Evolutionary conservation across 2,113 vertebrate genomes (phyloP), one percentile per base, ranked within the genome.

Genomic region (Vulpes ferrilata): DNA sequence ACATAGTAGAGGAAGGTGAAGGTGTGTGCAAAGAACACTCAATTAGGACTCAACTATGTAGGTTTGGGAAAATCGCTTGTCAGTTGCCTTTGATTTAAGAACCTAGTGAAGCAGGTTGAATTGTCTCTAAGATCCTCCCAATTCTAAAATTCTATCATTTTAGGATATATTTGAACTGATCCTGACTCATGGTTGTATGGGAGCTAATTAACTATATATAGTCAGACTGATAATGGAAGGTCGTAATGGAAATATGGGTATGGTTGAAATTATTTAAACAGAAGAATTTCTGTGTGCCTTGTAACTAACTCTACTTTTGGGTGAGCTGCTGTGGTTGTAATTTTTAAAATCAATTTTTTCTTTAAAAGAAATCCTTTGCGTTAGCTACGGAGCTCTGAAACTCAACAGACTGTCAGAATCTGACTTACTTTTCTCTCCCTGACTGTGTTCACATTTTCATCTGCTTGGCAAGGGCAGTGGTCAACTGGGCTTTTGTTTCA

Each of bases 401-500:
- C 67, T 92, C 64, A 92, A 1, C 64, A 81, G 94, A 89, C 89
- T 92, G 53, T 59, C 65, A 53, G 30, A 93, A 84, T 73, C 88
- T 79, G 81, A 87, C 93, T 97, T 38, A 7, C 91, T 83, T 74
- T 82, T 84, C 87, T 51, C 35, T 93, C 67, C 51, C 96, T 60
- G 30, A 69, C 88, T 94, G 53, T 82, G 94, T 83, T 94, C 82
- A 82, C 86, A 53, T 96, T 97, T 97, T 97, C 96, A 91, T 93
- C 87, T 96, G 69, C 84, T 38, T 81, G 96, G 69, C 79, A 80
- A 96, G 92, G 57, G 67, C 79, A 92, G 67, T 95, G 93, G 85
- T 97, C 96, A 93, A 3, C 96, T 38, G 82, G 62, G 93, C 92
- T 92, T 96, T 96, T 97, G 57, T 97, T 93, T 97, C 78, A 0